Evolutionary conservation across 53 echinoderm and acorn worm genomes (phyloP).

Genomic region (Paelopatides confundens): DNA sequence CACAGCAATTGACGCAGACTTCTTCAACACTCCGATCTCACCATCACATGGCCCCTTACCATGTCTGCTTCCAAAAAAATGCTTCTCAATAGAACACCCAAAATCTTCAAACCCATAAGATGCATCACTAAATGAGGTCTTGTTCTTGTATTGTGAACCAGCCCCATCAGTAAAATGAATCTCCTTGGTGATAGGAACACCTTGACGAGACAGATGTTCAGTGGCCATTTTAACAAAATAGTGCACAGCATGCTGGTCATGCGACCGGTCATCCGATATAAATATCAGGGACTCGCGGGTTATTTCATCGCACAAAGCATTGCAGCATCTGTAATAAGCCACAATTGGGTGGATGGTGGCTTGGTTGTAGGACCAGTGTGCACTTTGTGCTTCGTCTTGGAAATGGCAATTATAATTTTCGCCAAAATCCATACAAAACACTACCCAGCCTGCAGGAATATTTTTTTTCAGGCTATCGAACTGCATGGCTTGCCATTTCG

Average conservation of each 20-base stretch:
- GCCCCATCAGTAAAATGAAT: constrained; percentile 24
- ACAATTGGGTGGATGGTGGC: constrained; percentile 50
- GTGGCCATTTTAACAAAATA: background rate
- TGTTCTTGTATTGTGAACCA: constrained; percentile 28
- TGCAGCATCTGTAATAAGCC: constrained; percentile 36
- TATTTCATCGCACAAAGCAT: background rate
- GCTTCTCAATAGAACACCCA: background rate
- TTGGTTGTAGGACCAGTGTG: constrained; percentile 49
- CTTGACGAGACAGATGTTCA: background rate
- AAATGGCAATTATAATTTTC: constrained; percentile 55
- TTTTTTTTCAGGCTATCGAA: constrained; percentile 2
- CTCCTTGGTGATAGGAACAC: background rate
- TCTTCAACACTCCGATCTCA: constrained; percentile 4
- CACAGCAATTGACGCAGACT: background rate
- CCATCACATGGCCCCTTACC: constrained; percentile 17
- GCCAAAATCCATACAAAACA: constrained; percentile 46
- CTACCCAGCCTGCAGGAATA: constrained; percentile 13
- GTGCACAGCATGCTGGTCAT: constrained; percentile 9
- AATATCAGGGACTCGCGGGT: constrained; percentile 26
- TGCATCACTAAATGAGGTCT: constrained; percentile 11
- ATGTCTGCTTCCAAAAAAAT: constrained; percentile 13
- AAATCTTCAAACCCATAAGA: background rate
- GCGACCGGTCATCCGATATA: constrained; percentile 5
- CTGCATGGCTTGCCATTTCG: constrained; percentile 49
- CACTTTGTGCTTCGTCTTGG: constrained; percentile 57